Evolutionary conservation across 2,888 invertebrate genomes (phyloP), one percentile per base, ranked within the genome.

Genomic region (Pandemis heparana): DNA sequence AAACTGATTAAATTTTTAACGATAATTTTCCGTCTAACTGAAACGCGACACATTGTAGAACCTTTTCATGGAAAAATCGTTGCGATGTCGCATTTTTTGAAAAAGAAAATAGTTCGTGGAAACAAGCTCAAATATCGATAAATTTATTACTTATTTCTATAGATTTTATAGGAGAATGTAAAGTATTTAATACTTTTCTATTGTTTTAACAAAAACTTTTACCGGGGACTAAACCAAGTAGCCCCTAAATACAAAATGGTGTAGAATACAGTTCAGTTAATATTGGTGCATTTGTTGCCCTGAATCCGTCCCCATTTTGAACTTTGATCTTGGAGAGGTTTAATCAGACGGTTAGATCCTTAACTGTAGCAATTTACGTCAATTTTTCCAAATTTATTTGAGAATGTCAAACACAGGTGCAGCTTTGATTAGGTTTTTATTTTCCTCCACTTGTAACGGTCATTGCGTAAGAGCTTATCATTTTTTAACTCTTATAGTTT

Each of bases 331-430:
- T 78, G 77, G 79, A 82, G 80, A 81, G 75, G 75, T 78, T 79
- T 84, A 70, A 85, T 86, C 84, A 75, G 84, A 87, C 86, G 77
- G 80, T 71, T 79, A 76, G 78, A 83, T 83, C 81, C 76, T 74
- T 74, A 80, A 79, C 81, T 80, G 81, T 76, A 75, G 77, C 77
- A 77, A 81, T 82, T 82, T 82, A 78, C 77, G 76, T 78, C 75
- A 74, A 78, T 74, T 60, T 14, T 39, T 74, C 70, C 39, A 79
- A 80, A 89, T 87, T 89, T 86, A 84, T 87, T 82, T 87, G 86
- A 79, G 86, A 87, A 87, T 82, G 83, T 84, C 77, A 86, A 87
- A 87, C 84, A 87, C 89, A 88, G 89, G 89, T 90, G 90, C 60
- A 32, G n/a, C 32, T 63, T 63, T 12, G 23, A 23, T 23, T 10